phyloP scores from a whole-genome alignment of 2,888 invertebrate genomes.

The Vandiemenella viatica region DNA sequence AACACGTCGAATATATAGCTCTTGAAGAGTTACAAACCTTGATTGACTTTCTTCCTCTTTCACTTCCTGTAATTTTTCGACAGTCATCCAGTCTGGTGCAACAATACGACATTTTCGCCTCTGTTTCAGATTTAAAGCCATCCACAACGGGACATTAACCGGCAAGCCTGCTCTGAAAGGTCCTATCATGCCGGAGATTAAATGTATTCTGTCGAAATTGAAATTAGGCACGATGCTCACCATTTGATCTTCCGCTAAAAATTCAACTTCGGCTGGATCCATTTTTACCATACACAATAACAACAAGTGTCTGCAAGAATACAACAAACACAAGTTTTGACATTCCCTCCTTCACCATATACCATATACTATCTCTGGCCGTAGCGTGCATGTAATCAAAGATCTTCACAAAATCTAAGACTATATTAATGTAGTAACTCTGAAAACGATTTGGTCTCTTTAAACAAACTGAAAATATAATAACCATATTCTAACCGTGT shows the following conservation, averaged over 20 bases:
- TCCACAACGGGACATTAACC: slow-evolving; percentile 81
- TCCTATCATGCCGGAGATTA: slow-evolving; percentile 81
- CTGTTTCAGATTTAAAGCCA: slow-evolving; percentile 80
- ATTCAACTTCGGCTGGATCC: slow-evolving; percentile 79
- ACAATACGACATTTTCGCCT: slow-evolving; percentile 85
- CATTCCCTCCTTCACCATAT: too few species aligned
- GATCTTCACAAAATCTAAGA: too few species aligned
- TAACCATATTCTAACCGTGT: too few species aligned
- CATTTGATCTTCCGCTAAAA: slow-evolving; percentile 73
- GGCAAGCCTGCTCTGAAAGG: slow-evolving; percentile 85
- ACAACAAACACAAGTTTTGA: too few species aligned
- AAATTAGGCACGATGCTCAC: slow-evolving; percentile 85
- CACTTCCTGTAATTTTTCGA: slow-evolving; percentile 56
- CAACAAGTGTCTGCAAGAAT: too few species aligned
- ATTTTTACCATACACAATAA: too few species aligned
- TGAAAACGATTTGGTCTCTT: too few species aligned
- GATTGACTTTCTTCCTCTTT: slow-evolving; percentile 70
- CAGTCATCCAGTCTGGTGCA: slow-evolving; percentile 88
- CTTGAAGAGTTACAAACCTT: slow-evolving; percentile 28
- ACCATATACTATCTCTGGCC: too few species aligned
- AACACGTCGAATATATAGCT: not conserved
- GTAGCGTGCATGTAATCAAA: too few species aligned
- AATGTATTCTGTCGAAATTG: slow-evolving; percentile 50
- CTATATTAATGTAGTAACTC: too few species aligned
- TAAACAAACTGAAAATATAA: too few species aligned